Conservation (phyloP, 2,888 invertebrate species). For the Lepas anatifera region DNA sequence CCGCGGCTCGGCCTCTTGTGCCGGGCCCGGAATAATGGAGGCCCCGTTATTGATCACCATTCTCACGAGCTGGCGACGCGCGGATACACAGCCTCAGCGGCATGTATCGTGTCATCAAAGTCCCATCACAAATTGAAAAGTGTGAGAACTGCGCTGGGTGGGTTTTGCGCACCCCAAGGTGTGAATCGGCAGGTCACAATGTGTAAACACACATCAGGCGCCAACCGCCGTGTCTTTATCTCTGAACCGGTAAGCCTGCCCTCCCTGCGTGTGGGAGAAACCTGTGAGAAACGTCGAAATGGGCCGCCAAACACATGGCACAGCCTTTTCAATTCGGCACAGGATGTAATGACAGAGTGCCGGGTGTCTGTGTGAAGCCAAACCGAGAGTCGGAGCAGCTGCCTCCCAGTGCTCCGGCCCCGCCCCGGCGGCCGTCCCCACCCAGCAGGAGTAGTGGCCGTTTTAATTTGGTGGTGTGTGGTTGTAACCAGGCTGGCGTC, state of each 20-base stretch:
- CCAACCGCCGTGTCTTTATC: not conserved
- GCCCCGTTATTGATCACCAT: not conserved
- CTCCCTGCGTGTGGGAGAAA: too few relatives aligned
- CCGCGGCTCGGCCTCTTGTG: not conserved
- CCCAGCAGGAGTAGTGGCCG: not conserved
- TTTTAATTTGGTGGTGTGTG: not conserved
- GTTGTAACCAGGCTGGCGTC: not conserved
- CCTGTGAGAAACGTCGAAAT: too few relatives aligned
- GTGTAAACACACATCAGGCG: not conserved
- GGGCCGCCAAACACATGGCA: too few relatives aligned
- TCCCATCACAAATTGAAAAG: slow-evolving; percentile 6
- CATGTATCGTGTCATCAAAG: not conserved
- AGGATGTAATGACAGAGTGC: not conserved
- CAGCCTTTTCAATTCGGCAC: not conserved
- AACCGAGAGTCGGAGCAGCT: too few relatives aligned
- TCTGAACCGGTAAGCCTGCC: too few relatives aligned
- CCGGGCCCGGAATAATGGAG: not conserved
- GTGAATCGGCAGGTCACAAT: not conserved
- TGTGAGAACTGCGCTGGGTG: not conserved
- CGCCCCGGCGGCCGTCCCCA: not conserved
- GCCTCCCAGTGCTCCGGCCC: not conserved
- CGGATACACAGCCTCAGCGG: not conserved
- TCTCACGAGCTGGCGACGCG: not conserved
- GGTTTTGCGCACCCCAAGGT: too few relatives aligned
- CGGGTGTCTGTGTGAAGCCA: too few relatives aligned